Base-by-base conservation (phyloP, 2,888 invertebrate species). In the Gymnosoma rotundatum region DNA sequence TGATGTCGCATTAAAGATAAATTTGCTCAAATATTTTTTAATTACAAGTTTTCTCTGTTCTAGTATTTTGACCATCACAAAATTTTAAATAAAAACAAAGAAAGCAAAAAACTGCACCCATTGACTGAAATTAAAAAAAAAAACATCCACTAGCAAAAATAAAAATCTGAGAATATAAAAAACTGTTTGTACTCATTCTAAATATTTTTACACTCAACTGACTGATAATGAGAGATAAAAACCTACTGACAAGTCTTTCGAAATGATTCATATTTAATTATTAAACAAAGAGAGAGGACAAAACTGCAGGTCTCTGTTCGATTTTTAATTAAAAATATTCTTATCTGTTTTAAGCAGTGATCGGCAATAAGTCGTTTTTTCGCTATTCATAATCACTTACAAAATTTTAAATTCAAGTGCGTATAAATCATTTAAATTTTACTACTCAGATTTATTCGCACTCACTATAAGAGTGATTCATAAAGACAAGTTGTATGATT, bases 261-360 rank as follows among this genome's bases (percentile, higher is more conserved):
- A 58, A 60, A 73, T 79, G 79, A 79, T 67, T 79, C 79, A 79
- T 66, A 20, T 50, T 14, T 20, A 20, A 69, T 52, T 50, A 76
- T 52, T 20, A 61, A 78, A 16, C 76, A 69, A 69, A 38, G 74
- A 69, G 66, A 79, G 73, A 79, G 73, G 45, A 66, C 36, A 20
- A 60, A 66, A 38, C 38, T 75, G 36, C 64, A 67, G 45, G 38
- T 61, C 61, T 54, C 61, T 36, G 56, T 66, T 75, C 60, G 52
- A 72, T 64, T 75, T 73, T 72, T 48, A 83, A 76, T 79, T 79
- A 25, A 79, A 66, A 69, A 61, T 67, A 69, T 56, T 79, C 61
- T 63, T 73, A 78, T 83, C 67, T 32, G 18, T 48, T 54, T 67
- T 42, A n/a, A n/a, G n/a, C n/a, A n/a, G n/a, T n/a, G n/a, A n/a